Conservation (phyloP, 2,113 vertebrate species). For the Sinocyclocheilus grahami region DNA sequence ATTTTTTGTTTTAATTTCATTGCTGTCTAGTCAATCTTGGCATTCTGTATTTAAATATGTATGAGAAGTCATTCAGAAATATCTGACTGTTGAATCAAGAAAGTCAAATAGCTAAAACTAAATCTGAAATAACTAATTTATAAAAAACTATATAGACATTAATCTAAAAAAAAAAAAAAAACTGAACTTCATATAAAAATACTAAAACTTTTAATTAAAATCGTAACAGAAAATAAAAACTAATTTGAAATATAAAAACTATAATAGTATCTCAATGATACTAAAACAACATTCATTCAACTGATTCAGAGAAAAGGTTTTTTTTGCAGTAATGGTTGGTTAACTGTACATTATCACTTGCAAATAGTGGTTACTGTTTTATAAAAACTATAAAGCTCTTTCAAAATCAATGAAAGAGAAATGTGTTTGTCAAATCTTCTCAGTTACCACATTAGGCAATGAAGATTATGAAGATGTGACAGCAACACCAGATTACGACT, state of each 20-base stretch:
- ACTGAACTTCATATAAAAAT: too few species aligned
- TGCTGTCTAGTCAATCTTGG: background rate
- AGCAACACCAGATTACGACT: slow-evolving; percentile 29
- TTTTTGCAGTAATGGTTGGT: background rate
- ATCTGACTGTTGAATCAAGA: too few species aligned
- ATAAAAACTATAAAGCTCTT: background rate
- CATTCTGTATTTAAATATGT: background rate
- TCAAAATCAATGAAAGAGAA: background rate
- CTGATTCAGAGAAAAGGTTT: background rate
- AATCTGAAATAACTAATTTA: too few species aligned
- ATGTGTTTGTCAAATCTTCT: slow-evolving; percentile 6
- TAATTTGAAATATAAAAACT: background rate
- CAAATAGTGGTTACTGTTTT: background rate
- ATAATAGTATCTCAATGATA: background rate
- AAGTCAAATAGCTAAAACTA: too few species aligned
- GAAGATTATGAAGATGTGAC: background rate
- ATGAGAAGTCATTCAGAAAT: too few species aligned
- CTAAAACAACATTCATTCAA: too few species aligned
- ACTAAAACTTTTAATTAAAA: too few species aligned
- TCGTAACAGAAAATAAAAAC: too few species aligned
- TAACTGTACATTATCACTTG: background rate
- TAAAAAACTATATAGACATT: too few species aligned
- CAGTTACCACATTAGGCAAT: background rate
- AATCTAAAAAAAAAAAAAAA: too few species aligned
- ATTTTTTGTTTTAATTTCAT: background rate